Evolutionary conservation across 2,797 vertebrate species (phyloP).

Genomic region (Petrocephalus sullivani): DNA sequence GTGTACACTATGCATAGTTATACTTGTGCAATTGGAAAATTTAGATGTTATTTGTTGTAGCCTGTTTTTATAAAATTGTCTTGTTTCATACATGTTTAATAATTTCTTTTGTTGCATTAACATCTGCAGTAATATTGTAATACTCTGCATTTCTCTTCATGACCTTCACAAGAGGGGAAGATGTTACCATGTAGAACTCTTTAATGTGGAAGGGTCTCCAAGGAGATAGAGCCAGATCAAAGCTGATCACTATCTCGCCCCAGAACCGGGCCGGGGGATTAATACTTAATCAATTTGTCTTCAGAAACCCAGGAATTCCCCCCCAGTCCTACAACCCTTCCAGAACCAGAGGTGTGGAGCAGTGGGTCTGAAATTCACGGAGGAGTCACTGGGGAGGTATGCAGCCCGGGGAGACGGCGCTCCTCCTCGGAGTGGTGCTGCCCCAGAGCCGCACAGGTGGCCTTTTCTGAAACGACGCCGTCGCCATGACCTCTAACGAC

Average conservation of each 20-base stretch:
- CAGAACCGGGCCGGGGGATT: not conserved
- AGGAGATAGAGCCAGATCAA: not conserved
- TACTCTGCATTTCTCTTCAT: not conserved
- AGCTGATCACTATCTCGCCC: not conserved
- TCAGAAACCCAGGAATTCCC: conserved; percentile 65
- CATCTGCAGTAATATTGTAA: not conserved
- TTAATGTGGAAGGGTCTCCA: not conserved
- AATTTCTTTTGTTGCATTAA: not conserved
- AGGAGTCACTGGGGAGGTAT: conserved; percentile 63
- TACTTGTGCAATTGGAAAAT: not conserved
- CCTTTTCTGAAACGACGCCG: not conserved
- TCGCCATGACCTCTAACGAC: not conserved
- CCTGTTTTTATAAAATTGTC: not conserved
- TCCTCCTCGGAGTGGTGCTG: not conserved
- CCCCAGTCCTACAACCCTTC: conserved; percentile 36
- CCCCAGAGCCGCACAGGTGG: not conserved
- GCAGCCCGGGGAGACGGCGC: not conserved
- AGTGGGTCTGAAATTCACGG: conserved; percentile 59
- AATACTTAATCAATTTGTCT: conserved; percentile 30
- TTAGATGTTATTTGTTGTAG: not conserved
- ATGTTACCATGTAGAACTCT: not conserved
- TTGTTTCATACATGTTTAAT: not conserved
- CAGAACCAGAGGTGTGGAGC: conserved; percentile 62
- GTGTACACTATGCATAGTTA: not conserved
- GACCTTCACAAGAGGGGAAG: not conserved